A percentile compares a stretch with the other conserved stretches of the same genome.
phyloP scores from a whole-genome alignment of 2,888 invertebrate genomes.

The Dromius quadrimaculatus region DNA sequence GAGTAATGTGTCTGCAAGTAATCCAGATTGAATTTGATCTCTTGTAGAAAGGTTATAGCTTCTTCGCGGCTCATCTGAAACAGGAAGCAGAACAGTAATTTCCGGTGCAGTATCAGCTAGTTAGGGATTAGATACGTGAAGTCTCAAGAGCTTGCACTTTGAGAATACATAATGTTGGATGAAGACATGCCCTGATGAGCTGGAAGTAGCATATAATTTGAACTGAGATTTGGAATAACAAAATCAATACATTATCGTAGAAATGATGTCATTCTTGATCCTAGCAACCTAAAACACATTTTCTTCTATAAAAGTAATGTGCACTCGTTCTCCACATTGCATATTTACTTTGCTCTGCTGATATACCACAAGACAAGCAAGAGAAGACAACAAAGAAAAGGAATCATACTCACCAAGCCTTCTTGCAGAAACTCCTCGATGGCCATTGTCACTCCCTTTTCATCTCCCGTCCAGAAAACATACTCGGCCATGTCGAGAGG shows the following conservation, averaged over 20 bases:
- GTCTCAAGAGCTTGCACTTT: no score
- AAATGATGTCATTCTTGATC: no score
- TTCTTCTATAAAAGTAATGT: not conserved
- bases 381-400: no score
- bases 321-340: no score
- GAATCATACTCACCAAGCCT: constrained; percentile 74
- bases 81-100: constrained; percentile 7
- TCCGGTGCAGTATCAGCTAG: constrained; percentile 9
- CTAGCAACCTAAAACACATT: no score
- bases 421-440: constrained; percentile 83
- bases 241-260: no score
- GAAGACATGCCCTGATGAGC: no score
- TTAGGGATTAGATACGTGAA: constrained; percentile 1
- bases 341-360: no score
- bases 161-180: no score
- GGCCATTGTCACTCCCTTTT: constrained; percentile 80
- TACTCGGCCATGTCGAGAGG: constrained; percentile 86
- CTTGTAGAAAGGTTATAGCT: constrained; percentile 80
- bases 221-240: no score
- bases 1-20: constrained; percentile 76
- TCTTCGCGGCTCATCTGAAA: constrained; percentile 79
- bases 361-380: no score
- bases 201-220: no score
- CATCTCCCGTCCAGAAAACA: constrained; percentile 86
- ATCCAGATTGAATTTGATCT: constrained; percentile 81